phyloP scores from a whole-genome alignment of 2,888 invertebrate genomes.

The Melanophora roralis region DNA sequence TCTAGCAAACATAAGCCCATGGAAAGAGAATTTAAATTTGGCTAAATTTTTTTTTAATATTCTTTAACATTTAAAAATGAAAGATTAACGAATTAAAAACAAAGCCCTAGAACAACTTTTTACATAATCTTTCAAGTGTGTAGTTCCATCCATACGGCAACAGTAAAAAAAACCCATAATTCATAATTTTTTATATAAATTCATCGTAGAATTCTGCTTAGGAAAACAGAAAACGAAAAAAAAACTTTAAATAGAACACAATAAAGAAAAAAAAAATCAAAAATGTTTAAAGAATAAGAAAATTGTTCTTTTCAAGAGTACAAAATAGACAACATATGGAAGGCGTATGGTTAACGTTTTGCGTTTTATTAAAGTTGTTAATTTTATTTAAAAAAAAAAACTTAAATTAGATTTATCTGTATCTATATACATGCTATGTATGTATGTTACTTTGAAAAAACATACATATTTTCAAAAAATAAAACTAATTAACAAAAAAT shows the following conservation, averaged over 20 bases:
- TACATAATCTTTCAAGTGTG: constrained; percentile 33
- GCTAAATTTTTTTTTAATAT: constrained; percentile 11
- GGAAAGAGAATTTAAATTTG: constrained; percentile 13
- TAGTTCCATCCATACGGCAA: constrained; percentile 57
- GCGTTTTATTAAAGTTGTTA: not conserved
- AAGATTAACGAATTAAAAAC: constrained; percentile 1
- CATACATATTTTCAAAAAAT: constrained; percentile 11
- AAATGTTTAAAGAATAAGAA: constrained; percentile 12
- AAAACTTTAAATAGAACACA: constrained; percentile 49
- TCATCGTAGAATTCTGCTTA: constrained; percentile 23
- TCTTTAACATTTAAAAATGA: constrained; percentile 28
- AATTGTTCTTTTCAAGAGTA: constrained; percentile 34
- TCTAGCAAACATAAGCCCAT: not conserved
- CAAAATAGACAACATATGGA: constrained; percentile 44
- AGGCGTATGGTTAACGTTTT: constrained; percentile 25
- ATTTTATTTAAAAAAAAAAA: not conserved
- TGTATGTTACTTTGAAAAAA: constrained; percentile 7
- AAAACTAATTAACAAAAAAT: constrained; percentile 11
- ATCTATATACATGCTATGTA: too few species aligned
- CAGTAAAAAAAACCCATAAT: constrained; percentile 57
- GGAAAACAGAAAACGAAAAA: not conserved
- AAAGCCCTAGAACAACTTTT: constrained; percentile 10
- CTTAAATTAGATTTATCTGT: too few species aligned
- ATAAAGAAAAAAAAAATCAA: not conserved
- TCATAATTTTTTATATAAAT: constrained; percentile 52